Percentiles rank a stretch among this genome's conserved stretches.
Evolutionary conservation across 2,888 invertebrate species (phyloP).

Genomic region (Ochropleura leucogaster): DNA sequence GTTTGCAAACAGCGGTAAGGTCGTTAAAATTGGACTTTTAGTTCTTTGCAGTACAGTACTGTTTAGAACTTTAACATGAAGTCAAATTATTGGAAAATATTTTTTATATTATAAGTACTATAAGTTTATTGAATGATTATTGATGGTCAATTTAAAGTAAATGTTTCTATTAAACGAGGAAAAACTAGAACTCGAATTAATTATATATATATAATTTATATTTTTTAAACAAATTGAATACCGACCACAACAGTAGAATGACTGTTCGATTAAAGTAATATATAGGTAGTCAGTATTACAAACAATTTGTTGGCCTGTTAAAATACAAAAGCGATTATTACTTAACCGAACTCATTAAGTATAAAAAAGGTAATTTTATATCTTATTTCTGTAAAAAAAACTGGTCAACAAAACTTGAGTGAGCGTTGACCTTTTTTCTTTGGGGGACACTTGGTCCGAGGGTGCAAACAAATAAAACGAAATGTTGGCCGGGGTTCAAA

Average conservation of each 20-base stretch:
- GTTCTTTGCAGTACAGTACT: not conserved
- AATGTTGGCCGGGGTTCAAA: slow-evolving; percentile 59
- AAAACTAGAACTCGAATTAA: no score
- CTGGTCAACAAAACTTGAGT: slow-evolving; percentile 30
- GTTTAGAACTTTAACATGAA: not conserved
- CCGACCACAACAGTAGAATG: no score
- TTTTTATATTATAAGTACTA: not conserved
- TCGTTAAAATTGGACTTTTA: not conserved
- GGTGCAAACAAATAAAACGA: slow-evolving; percentile 73
- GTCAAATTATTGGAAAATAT: not conserved
- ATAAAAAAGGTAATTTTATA: not conserved
- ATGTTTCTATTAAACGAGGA: not conserved
- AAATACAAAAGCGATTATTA: not conserved
- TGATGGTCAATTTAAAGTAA: not conserved
- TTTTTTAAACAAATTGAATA: no score
- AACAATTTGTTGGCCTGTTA: not conserved
- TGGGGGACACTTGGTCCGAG: slow-evolving; percentile 65
- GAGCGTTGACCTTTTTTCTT: slow-evolving; percentile 59
- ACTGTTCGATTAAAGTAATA: not conserved
- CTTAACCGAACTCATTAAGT: not conserved
- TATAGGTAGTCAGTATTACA: not conserved
- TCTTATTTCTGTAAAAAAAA: slow-evolving; percentile 2
- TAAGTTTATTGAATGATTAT: not conserved
- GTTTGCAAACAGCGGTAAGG: not conserved
- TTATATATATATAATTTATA: no score